These are phyloP conservation scores for Cantharis rufa DNA, from an alignment of 2,888 invertebrate genomes.

Conservation along the genomic window DNA sequence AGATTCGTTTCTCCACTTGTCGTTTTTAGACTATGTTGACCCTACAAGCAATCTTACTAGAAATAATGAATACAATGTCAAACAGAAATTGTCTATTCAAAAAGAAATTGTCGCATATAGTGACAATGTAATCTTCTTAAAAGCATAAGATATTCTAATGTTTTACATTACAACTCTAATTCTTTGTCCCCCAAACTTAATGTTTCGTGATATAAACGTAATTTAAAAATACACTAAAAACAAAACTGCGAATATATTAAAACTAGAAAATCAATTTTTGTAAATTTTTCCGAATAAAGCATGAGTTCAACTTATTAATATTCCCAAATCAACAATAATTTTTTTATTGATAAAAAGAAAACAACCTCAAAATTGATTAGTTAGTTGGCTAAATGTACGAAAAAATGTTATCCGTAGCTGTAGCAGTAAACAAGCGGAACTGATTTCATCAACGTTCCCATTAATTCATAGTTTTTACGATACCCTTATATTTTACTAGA, in stretches of 20 bases:
- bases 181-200: background rate
- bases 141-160: slow-evolving; percentile 5
- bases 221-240: background rate
- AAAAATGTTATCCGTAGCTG: background rate
- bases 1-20: slow-evolving; percentile 30
- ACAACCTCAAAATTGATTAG: background rate
- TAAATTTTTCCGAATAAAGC: background rate
- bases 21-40: slow-evolving; percentile 19
- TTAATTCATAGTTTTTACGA: slow-evolving; percentile 4
- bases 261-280: background rate
- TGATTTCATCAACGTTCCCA: background rate
- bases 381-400: background rate
- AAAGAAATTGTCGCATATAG: slow-evolving; percentile 8
- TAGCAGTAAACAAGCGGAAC: slow-evolving; percentile 2
- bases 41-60: slow-evolving; percentile 19
- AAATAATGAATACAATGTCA: slow-evolving; percentile 10
- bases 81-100: slow-evolving; percentile 6
- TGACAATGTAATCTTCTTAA: slow-evolving; percentile 9
- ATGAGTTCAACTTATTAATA: background rate
- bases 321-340: background rate
- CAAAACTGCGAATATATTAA: background rate
- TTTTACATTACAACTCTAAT: background rate
- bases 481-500: slow-evolving; percentile 2
- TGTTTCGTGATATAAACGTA: background rate
- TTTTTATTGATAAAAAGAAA: background rate